These are phyloP conservation scores for Urophycis tenuis DNA, from an alignment of 2,797 vertebrate genomes.

Conservation along the genomic window DNA sequence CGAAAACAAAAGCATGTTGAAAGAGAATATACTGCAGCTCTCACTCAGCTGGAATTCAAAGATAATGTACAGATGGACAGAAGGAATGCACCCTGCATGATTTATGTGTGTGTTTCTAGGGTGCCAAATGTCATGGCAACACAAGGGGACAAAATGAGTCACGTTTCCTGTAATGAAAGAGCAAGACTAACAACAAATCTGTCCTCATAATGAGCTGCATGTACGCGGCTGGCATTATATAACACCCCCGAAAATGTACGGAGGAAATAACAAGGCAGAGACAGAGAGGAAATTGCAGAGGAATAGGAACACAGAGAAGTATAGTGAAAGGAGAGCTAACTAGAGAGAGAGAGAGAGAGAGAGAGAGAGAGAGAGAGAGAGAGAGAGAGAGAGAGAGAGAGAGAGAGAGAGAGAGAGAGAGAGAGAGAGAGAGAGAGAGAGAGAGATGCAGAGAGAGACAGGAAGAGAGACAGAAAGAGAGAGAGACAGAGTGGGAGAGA, in stretches of 20 bases:
- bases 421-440: neutral
- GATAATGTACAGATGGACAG: neutral
- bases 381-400: neutral
- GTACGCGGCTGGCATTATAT: neutral
- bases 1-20: neutral
- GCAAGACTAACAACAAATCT: neutral
- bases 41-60: neutral
- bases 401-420: neutral
- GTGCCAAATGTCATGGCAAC: neutral
- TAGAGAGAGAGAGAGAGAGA: neutral
- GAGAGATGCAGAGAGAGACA: neutral
- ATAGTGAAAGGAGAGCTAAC: conserved; percentile 30
- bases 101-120: neutral
- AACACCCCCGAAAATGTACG: neutral
- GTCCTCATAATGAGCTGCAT: neutral
- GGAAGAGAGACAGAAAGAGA: conserved; percentile 5
- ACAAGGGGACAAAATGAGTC: neutral
- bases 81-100: neutral
- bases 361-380: neutral
- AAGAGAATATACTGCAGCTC: neutral
- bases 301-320: conserved; percentile 22
- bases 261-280: neutral
- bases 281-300: neutral
- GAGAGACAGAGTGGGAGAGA: neutral
- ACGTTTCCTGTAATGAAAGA: neutral